A percentile compares a stretch with the other conserved stretches of the same genome.
Conservation (phyloP, 2,797 vertebrate genomes). For the Myotis vivesi region DNA sequence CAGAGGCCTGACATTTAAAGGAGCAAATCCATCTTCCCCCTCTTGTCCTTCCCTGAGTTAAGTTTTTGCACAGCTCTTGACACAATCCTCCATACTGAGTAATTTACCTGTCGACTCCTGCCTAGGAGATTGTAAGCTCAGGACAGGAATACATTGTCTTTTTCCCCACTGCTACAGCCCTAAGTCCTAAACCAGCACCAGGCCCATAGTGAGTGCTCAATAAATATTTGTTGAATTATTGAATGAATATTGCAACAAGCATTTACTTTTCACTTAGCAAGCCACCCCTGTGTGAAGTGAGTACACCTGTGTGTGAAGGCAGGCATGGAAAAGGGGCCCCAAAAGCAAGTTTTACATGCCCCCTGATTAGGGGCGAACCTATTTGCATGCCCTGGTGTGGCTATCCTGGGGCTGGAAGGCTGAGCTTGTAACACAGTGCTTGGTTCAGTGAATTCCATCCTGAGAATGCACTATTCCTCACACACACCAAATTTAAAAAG, state of each 20-base stretch:
- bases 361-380: accelerated
- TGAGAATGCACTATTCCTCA: neutral
- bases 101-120: neutral
- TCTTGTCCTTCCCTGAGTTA: neutral
- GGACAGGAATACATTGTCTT: neutral
- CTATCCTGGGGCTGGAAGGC: neutral
- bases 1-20: neutral
- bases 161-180: neutral
- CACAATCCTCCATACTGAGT: neutral
- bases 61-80: neutral
- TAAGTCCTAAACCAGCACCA: neutral
- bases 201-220: neutral
- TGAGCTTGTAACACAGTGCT: neutral
- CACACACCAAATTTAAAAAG: neutral
- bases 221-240: neutral
- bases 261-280: neutral
- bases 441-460: neutral
- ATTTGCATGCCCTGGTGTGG: neutral
- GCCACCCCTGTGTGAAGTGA: neutral
- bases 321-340: neutral
- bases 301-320: neutral
- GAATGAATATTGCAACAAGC: neutral
- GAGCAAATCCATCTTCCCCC: neutral
- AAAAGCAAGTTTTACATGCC: neutral
- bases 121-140: neutral